Conservation (phyloP, 2,113 vertebrate species). For the Ceuthmochares aereus region DNA sequence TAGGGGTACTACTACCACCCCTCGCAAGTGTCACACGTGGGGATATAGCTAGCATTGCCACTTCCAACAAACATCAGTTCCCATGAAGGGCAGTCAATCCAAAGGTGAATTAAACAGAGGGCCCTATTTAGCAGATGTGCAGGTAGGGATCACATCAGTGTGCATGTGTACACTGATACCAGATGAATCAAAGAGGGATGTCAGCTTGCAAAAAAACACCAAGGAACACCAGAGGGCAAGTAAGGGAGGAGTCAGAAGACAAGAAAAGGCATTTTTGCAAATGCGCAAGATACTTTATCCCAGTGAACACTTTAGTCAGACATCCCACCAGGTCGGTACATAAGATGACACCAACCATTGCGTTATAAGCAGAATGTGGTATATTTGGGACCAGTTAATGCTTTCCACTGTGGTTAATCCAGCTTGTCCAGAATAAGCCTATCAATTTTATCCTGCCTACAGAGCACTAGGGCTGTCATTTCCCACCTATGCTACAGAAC, state of each 20-base stretch:
- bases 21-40: rapidly evolving
- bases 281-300: neutral
- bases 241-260: neutral
- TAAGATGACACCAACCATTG: neutral
- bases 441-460: neutral
- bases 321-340: neutral
- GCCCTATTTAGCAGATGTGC: rapidly evolving
- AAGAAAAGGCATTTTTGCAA: neutral
- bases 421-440: neutral
- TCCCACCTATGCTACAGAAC: slow-evolving; percentile 9
- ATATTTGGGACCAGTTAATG: neutral
- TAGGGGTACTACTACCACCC: neutral
- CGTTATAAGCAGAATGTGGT: neutral
- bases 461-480: neutral
- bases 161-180: rapidly evolving
- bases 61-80: neutral
- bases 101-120: neutral
- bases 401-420: neutral
- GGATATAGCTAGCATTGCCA: rapidly evolving
- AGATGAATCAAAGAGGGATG: neutral
- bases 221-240: neutral
- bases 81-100: rapidly evolving
- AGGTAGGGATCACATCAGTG: neutral
- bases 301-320: neutral
- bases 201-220: neutral